Evolutionary conservation across 2,797 vertebrate genomes (phyloP).

Genomic region (Trichosurus vulpecula): DNA sequence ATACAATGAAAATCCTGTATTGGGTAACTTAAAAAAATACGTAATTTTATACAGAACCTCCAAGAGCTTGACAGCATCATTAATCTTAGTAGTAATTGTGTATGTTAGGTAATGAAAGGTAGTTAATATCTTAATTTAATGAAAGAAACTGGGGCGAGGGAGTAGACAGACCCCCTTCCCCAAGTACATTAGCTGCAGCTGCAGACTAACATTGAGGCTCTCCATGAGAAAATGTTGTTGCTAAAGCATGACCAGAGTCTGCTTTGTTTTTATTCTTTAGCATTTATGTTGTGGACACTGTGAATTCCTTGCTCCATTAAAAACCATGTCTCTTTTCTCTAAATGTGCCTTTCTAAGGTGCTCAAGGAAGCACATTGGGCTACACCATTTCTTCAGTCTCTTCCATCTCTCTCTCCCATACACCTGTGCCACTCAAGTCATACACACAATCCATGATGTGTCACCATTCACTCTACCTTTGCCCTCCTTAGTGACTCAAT

Average conservation of each 20-base stretch:
- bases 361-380: background rate
- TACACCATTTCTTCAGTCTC: background rate
- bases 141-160: background rate
- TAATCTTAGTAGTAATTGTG: background rate
- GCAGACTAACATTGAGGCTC: background rate
- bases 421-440: background rate
- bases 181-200: background rate
- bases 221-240: background rate
- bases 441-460: background rate
- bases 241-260: background rate
- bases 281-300: background rate
- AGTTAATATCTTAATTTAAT: background rate
- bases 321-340: background rate
- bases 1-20: background rate
- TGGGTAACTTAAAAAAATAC: background rate
- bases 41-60: background rate
- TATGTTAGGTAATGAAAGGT: background rate
- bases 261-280: background rate
- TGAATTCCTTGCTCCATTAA: background rate
- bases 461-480: background rate
- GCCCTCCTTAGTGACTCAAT: background rate
- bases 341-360: background rate
- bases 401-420: background rate
- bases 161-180: background rate
- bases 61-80: background rate